Evolutionary conservation across 2,113 vertebrate species (phyloP).

Genomic region (Gallinago jamesoni): DNA sequence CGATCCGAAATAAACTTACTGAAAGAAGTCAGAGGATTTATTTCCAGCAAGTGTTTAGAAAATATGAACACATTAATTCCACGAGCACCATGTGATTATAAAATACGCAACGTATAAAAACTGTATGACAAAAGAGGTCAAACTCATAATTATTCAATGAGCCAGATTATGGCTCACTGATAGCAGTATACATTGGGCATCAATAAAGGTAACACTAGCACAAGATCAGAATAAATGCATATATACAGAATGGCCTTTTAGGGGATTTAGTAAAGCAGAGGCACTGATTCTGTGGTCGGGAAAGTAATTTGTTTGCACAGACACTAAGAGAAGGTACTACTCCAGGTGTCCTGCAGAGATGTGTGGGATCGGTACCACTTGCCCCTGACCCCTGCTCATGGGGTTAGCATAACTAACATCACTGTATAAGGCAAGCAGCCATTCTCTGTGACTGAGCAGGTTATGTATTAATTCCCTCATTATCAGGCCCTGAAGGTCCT

Average conservation of each 20-base stretch:
- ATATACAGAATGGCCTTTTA: not conserved
- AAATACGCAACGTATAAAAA: not conserved
- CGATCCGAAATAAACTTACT: conserved; percentile 82
- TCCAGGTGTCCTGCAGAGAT: not conserved
- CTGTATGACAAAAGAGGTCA: not conserved
- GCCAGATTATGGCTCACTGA: not conserved
- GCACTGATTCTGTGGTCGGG: not conserved
- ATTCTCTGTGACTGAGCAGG: not conserved
- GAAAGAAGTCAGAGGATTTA: conserved; percentile 60
- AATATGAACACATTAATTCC: not conserved
- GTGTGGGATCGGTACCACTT: rapidly evolving
- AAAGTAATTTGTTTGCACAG: not conserved
- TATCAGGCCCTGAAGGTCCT: not conserved
- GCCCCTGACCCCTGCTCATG: not conserved
- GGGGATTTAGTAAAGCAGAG: not conserved
- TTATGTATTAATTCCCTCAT: not conserved
- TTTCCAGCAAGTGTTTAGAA: not conserved
- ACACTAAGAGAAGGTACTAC: not conserved
- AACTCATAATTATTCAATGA: not conserved
- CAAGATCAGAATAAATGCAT: not conserved
- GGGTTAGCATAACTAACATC: not conserved
- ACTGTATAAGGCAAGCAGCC: not conserved
- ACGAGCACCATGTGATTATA: not conserved
- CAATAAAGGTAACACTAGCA: not conserved
- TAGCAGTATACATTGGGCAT: not conserved